Base-by-base conservation (phyloP, 2,888 invertebrate species). In the Gortyna flavago region DNA sequence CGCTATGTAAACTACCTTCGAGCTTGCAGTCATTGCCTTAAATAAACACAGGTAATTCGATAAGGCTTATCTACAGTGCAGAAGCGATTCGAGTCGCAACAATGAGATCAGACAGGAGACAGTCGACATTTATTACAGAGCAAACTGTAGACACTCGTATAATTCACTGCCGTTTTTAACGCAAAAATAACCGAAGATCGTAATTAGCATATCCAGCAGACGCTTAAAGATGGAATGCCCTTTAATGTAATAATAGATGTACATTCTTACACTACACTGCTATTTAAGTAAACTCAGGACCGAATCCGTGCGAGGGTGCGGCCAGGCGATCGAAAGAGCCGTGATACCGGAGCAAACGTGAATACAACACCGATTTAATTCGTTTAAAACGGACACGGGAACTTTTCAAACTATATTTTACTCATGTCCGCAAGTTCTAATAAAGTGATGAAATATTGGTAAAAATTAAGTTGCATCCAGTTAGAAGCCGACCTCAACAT, bases 141-240 rank as follows among this genome's bases (percentile, higher is more conserved):
- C 57, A 72, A 72, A 72, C 67, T 77, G 32, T 51, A 79, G 18
- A 79, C 76, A 57, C 65, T 69, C 72, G 66, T 77, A 87, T 86
- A 87, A 82, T 81, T 87, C 85, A 86, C 79, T 77, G 48, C 79
- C 80, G 88, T 84, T 84, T 89, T 87, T 87, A 88, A 85, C 62
- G 69, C 85, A 62, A 89, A 89, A 87, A 86, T 88, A 89, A 91
- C 87, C 76, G 69, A 84, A 84, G 86, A 83, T 89, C 89, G 90
- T 88, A 91, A 93, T 93, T 92, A 92, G 91, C 90, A 83, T 84
- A 88, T 88, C 84, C 84, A 85, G 84, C 89, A 91, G 90, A 91
- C 89, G 88, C 87, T 88, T 89, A 86, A 88, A 87, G 80, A 84
- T 87, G 84, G 81, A 82, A 88, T 91, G 84, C 79, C 86, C 81